Conservation (phyloP, 1,140 invertebrate species). For the silkworm (Bombyx mori) region DNA sequence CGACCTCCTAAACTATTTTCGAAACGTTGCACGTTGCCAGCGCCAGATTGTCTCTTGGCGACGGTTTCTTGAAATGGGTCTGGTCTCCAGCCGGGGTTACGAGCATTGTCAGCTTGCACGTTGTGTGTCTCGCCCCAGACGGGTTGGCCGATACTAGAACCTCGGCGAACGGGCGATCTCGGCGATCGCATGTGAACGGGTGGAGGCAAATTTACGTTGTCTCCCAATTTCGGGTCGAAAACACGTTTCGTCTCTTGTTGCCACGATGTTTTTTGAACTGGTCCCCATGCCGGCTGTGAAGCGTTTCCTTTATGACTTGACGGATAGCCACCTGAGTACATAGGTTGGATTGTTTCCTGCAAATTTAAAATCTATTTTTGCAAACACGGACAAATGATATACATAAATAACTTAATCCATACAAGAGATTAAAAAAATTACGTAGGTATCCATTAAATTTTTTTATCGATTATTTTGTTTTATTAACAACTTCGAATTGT, state of each 20-base stretch:
- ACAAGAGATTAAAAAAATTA: neutral
- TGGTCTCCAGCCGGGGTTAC: too few relatives aligned
- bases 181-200: too few relatives aligned
- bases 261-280: slow-evolving; percentile 18
- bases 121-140: slow-evolving; percentile 21
- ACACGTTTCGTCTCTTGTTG: slow-evolving; percentile 29
- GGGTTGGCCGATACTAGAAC: slow-evolving; percentile 33
- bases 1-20: too few relatives aligned
- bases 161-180: slow-evolving; percentile 7
- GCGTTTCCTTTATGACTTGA: slow-evolving; percentile 30
- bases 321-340: slow-evolving; percentile 54
- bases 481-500: too few relatives aligned
- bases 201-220: too few relatives aligned
- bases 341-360: slow-evolving; percentile 55
- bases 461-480: too few relatives aligned
- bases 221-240: neutral
- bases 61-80: too few relatives aligned
- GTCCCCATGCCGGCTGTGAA: slow-evolving; percentile 16
- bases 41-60: too few relatives aligned
- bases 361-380: slow-evolving; percentile 60
- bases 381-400: slow-evolving; percentile 25
- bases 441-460: too few relatives aligned
- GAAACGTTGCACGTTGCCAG: too few relatives aligned
- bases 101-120: too few relatives aligned
- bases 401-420: neutral